Evolutionary conservation across 2,113 vertebrate species (phyloP).

Genomic region (Oreochromis tanganicae): DNA sequence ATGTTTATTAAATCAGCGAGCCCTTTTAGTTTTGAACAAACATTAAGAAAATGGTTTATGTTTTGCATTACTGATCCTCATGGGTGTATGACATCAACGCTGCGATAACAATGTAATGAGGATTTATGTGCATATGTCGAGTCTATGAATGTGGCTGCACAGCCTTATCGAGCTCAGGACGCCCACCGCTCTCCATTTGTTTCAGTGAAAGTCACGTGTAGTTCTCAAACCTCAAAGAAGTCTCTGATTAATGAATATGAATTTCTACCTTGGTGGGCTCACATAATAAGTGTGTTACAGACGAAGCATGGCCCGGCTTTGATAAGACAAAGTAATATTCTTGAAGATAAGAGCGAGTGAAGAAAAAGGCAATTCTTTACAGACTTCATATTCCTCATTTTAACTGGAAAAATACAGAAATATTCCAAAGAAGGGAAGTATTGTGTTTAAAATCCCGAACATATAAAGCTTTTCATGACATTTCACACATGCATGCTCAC

Average conservation of each 20-base stretch:
- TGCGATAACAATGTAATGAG: neutral
- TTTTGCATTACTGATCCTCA: neutral
- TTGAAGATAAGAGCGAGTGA: neutral
- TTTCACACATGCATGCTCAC: neutral
- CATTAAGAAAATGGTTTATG: neutral
- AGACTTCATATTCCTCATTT: neutral
- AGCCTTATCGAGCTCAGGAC: neutral
- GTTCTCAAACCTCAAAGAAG: neutral
- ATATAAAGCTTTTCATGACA: neutral
- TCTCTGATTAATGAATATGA: constrained; percentile 7
- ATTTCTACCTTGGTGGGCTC: neutral
- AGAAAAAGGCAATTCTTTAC: neutral
- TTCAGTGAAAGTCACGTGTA: neutral
- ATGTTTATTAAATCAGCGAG: neutral
- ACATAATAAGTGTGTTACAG: neutral
- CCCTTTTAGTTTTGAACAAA: neutral
- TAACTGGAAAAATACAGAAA: neutral
- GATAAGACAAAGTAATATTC: constrained; percentile 5
- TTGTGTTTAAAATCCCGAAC: neutral
- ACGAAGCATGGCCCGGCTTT: neutral
- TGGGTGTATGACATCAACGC: neutral
- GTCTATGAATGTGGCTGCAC: neutral
- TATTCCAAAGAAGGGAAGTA: neutral
- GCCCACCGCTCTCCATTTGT: neutral
- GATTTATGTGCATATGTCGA: neutral